Percentiles rank a stretch among this genome's conserved stretches.
phyloP scores from a whole-genome alignment of 2,113 vertebrate genomes.

The Paratilapia polleni region DNA sequence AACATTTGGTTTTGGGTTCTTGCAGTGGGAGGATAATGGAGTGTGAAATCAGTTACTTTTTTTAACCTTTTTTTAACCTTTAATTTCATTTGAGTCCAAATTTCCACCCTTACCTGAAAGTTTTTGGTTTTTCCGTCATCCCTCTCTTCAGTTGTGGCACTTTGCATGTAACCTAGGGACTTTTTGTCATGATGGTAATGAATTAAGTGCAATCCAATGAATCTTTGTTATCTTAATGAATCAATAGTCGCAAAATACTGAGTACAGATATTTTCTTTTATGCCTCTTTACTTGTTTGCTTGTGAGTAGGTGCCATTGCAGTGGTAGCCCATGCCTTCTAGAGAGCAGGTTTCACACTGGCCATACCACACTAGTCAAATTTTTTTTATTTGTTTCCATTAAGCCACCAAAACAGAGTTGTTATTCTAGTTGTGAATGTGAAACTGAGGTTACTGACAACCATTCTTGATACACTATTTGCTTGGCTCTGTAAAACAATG shows the following conservation, averaged over 20 bases:
- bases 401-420: neutral
- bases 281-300: neutral
- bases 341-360: neutral
- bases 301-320: neutral
- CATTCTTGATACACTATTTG: neutral
- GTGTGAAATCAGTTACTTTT: slow-evolving; percentile 31
- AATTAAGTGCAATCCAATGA: neutral
- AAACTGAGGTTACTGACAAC: neutral
- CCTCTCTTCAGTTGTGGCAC: neutral
- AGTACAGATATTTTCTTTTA: neutral
- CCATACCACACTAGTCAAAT: neutral
- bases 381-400: neutral
- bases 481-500: neutral
- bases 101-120: neutral
- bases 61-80: slow-evolving; percentile 19
- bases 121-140: neutral
- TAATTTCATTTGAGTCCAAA: neutral
- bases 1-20: neutral
- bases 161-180: neutral
- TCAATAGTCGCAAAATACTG: neutral
- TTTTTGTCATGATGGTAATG: neutral
- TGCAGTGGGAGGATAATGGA: slow-evolving; percentile 1
- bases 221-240: neutral
- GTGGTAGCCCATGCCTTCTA: neutral
- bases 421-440: neutral